Base-by-base conservation (phyloP, 2,888 invertebrate genomes). In the Sesia bembeciformis region DNA sequence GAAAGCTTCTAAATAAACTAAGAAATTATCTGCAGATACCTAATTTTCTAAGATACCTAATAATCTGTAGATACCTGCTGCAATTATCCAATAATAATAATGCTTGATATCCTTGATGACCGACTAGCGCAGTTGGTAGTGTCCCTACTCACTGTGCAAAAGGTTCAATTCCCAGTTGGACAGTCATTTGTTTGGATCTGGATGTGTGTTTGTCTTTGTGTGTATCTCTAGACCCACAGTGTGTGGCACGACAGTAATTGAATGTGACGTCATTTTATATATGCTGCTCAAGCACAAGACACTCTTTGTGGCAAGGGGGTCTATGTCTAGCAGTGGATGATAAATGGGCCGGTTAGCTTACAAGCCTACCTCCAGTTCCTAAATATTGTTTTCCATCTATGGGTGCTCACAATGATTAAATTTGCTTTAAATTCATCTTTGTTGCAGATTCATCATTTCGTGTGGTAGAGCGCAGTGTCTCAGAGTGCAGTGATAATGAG, bases 391-490 rank as follows among this genome's bases (percentile, higher is more conserved):
- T 41, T 4, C 6, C 6, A 41, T 41, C 5, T 41, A 5, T 5
- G 5, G 41, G 4, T 4, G 23, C 23, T 23, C 23, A 23, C 23
- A 23, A 23, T 23, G 23, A 2, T 23, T 1, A 23, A 23, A 23
- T 23, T 23, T 23, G 23, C 40, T 6, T 49, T n/a, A 23, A 23
- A 23, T 23, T 23, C 23, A 23, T 23, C 23, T 1, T 23, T 23
- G 23, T 23, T 23, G 1, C 52, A 53, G 56, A 53, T 39, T 49
- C 49, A 39, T 53, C 56, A n/a, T 56, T 53, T 41, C 52, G 52
- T 6, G 6, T 54, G 4, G 46, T 46, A 23, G 54, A 54, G 8
- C 7, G n/a, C 39, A 49, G 8, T 39, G 39, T n/a, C 8, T 8
- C 52, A 40, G 39, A 7, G 23, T 4, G 50, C 39, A 39, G 39